Evolutionary conservation across 1,140 invertebrate genomes (phyloP).

Genomic region (Thaumatotibia leucotreta): DNA sequence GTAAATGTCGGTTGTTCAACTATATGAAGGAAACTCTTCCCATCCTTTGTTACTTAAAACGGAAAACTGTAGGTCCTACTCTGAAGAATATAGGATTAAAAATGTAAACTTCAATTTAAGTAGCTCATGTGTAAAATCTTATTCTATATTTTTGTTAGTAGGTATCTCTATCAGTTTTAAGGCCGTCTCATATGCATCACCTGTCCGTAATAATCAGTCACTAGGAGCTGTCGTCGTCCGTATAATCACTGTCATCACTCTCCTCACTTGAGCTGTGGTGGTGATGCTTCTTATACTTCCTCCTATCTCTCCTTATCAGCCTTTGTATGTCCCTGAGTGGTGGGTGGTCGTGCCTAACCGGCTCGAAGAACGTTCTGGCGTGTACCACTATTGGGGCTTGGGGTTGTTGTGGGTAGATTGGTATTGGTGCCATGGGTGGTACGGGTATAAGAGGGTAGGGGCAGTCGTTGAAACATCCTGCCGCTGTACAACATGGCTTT

Average conservation of each 20-base stretch:
- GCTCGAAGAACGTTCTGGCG: slow-evolving; percentile 38
- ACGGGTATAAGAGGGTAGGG: not conserved
- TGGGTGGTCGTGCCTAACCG: slow-evolving; percentile 54
- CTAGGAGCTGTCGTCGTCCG: not conserved
- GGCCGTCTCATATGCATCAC: not conserved
- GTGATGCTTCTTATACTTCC: slow-evolving; percentile 15
- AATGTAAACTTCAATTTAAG: too few relatives aligned
- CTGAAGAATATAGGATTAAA: too few relatives aligned
- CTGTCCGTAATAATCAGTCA: not conserved
- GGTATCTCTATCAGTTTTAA: too few relatives aligned
- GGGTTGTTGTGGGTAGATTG: slow-evolving; percentile 17
- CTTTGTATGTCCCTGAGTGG: slow-evolving; percentile 35
- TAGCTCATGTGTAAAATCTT: too few relatives aligned
- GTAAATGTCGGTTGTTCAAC: too few relatives aligned
- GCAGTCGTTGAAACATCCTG: not conserved
- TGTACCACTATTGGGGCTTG: not conserved
- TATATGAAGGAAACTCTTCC: too few relatives aligned
- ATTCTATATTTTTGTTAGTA: too few relatives aligned
- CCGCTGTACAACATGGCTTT: not conserved
- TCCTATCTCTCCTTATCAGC: slow-evolving; percentile 35
- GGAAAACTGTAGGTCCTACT: too few relatives aligned
- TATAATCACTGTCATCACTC: slow-evolving; percentile 16
- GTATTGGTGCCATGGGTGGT: slow-evolving; percentile 5
- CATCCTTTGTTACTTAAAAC: too few relatives aligned
- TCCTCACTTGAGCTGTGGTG: slow-evolving; percentile 16